Base-by-base conservation (phyloP, 1,140 invertebrate species). In the Helicoverpa armigera region DNA sequence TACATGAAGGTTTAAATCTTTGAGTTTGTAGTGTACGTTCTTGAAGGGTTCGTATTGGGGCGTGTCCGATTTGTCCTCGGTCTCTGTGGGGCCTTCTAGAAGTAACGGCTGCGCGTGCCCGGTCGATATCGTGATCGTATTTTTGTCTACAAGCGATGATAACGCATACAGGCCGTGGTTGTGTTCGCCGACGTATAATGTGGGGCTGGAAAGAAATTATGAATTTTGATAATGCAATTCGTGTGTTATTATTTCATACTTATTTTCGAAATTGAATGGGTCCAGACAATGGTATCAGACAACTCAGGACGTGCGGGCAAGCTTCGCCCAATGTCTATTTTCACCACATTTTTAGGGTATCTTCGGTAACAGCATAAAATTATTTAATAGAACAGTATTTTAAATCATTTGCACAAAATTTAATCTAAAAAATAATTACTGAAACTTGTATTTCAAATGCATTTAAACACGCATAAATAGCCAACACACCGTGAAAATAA, bases 161-260 rank as follows among this genome's bases (percentile, higher is more conserved):
- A 99, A 91, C 0, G 98, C 99, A 94, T 99, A 99, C 2, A 99
- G 93, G 2, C 98, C 98, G 91, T 98, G 96, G 76, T 96, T 95
- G 93, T 98, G 97, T 92, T 99, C 97, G 7, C 99, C 99, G 83
- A 99, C 97, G 94, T 99, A 99, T 16, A 99, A 95, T 0, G 98
- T 99, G 73, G 98, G 98, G 85, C 98, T 98, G 91, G 95, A 96
- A 91, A 91, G 83, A 90, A 82, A 89, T 60, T 60, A 60, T n/a
- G n/a, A n/a, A n/a, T 3, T 29, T 60, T 60, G 35, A 35, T 35
- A 35, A 35, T 35, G 7, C 7, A 23, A 1, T 23, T 23, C 0
- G 7, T 35, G 3, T 35, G 1, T 5, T 35, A 35, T 35, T 35
- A 7, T 35, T 35, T 7, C 0, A 35, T 7, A 35, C 2, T 23